These are phyloP conservation scores for Platichthys flesus DNA, from an alignment of 2,113 vertebrate genomes.

Conservation along the genomic window DNA sequence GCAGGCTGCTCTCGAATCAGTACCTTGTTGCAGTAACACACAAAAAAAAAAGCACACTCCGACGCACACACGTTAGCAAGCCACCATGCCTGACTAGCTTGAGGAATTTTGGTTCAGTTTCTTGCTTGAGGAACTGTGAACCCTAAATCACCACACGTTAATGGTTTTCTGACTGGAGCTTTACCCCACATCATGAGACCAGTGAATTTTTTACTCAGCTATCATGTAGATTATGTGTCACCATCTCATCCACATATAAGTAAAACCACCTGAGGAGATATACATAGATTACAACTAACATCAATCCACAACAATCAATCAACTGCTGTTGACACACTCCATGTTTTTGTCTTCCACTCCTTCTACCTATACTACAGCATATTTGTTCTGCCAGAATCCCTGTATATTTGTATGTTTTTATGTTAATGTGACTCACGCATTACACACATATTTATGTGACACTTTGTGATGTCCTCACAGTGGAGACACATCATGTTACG, in stretches of 20 bases:
- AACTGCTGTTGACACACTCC: too few species aligned
- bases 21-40: not conserved
- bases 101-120: not conserved
- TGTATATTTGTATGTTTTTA: not conserved
- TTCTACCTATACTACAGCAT: not conserved
- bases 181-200: not conserved
- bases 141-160: not conserved
- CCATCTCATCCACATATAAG: not conserved
- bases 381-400: not conserved
- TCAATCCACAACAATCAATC: not conserved
- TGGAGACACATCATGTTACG: not conserved
- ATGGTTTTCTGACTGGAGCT: not conserved
- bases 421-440: not conserved
- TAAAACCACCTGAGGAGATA: not conserved
- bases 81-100: not conserved
- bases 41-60: not conserved
- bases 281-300: not conserved
- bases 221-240: not conserved
- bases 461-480: not conserved
- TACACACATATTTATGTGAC: not conserved
- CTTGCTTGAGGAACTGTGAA: not conserved
- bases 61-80: not conserved
- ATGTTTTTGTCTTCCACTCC: not conserved
- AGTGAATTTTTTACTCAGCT: not conserved
- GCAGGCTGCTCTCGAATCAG: too few species aligned